These are phyloP conservation scores for Stichopus chloronotus DNA, from an alignment of 35 echinoderm and acorn worm species.

Conservation along the genomic window DNA sequence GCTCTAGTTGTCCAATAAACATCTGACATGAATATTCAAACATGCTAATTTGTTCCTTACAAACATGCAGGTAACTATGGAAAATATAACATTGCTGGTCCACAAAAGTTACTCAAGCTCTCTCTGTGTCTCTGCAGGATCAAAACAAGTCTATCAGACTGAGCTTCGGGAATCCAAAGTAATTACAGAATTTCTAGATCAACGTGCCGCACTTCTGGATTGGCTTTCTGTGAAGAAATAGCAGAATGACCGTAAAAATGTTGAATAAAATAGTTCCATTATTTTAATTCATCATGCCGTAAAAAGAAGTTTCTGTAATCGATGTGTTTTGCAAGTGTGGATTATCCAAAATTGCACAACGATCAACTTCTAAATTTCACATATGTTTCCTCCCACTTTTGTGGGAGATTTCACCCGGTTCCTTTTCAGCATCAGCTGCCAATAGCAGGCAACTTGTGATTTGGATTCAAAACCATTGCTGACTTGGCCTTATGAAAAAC, in stretches of 20 bases:
- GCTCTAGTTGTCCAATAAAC: no score
- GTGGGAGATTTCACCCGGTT: background rate
- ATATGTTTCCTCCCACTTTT: background rate
- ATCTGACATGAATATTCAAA: no score
- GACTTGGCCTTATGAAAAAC: background rate
- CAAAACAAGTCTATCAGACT: no score
- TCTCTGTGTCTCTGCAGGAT: no score
- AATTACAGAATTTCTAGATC: conserved; percentile 22
- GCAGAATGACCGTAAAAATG: background rate
- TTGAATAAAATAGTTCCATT: background rate
- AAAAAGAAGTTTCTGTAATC: background rate
- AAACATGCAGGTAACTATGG: no score
- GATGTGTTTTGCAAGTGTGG: background rate
- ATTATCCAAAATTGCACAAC: background rate
- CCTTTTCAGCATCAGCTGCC: background rate
- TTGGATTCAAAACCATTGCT: background rate
- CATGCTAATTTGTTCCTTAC: no score
- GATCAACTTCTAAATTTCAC: no score
- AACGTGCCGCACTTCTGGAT: conserved; percentile 14
- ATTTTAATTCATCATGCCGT: background rate
- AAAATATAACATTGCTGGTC: no score
- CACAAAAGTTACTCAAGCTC: no score
- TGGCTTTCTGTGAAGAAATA: conserved; percentile 13
- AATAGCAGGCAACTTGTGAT: background rate
- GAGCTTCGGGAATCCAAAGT: no score